Evolutionary conservation across 2,797 vertebrate genomes (phyloP).

Genomic region (Gadopsis marmoratus): DNA sequence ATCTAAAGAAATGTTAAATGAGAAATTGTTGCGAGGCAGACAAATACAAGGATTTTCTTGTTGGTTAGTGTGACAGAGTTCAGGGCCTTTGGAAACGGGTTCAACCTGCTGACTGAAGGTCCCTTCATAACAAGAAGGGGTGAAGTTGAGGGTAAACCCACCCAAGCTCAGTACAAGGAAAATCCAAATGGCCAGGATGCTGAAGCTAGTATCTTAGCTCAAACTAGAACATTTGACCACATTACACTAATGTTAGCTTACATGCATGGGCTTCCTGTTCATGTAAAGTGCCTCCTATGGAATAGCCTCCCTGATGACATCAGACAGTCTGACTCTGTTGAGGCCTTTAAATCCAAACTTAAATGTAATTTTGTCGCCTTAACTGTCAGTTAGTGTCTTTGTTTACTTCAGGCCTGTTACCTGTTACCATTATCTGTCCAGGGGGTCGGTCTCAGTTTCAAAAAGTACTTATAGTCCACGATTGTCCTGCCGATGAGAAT

Average conservation of each 20-base stretch:
- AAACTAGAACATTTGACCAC: neutral
- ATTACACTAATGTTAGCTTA: neutral
- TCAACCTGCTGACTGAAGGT: slow-evolving; percentile 30
- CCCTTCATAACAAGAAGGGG: slow-evolving; percentile 2
- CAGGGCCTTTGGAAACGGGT: slow-evolving; percentile 32
- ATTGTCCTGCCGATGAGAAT: neutral
- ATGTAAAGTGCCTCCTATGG: neutral
- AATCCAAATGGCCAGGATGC: neutral
- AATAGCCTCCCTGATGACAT: neutral
- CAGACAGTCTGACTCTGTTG: neutral
- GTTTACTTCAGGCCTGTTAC: neutral
- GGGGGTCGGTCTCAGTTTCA: neutral
- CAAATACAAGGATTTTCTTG: neutral
- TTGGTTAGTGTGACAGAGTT: slow-evolving; percentile 5
- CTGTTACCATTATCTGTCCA: neutral
- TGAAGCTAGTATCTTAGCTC: neutral
- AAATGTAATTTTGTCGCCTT: neutral
- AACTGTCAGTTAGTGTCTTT: neutral
- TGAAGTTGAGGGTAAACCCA: slow-evolving; percentile 1
- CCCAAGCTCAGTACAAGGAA: neutral
- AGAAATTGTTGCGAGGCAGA: neutral
- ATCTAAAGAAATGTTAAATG: neutral
- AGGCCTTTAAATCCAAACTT: neutral
- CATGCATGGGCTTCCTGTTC: neutral
- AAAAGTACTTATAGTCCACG: neutral